Conservation (phyloP, 2,888 invertebrate genomes). For the Conomelus anceps region DNA sequence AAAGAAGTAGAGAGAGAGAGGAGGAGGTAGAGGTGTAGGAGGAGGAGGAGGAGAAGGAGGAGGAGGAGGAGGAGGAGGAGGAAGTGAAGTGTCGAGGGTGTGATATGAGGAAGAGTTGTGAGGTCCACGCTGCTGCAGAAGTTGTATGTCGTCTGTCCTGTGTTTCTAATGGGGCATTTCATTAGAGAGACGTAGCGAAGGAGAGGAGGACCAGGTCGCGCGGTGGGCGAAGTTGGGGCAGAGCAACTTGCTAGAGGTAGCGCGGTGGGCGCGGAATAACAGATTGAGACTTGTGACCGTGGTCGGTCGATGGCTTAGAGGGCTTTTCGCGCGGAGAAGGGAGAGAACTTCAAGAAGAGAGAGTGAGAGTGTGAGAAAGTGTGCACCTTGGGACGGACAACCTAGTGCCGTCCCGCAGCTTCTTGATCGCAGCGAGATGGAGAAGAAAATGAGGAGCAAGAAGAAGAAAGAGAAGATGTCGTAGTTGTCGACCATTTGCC, state of each 20-base stretch:
- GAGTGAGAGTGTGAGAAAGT: not conserved
- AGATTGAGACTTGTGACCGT: not conserved
- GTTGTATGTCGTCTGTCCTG: not conserved
- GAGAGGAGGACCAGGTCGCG: too few species aligned
- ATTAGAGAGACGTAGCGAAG: not conserved
- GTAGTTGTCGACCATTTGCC: not conserved
- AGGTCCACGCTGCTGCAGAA: not conserved
- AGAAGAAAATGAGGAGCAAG: not conserved
- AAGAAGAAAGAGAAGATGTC: not conserved
- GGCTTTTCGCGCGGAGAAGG: not conserved
- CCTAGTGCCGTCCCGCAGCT: too few species aligned
- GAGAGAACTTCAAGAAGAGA: not conserved
- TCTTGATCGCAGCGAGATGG: too few species aligned
- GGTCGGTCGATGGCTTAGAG: not conserved
- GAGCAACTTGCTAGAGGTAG: too few species aligned
- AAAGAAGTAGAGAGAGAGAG: too few species aligned
- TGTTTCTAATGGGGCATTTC: conserved; percentile 6
- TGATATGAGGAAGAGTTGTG: too few species aligned
- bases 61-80: not conserved
- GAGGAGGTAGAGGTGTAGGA: too few species aligned
- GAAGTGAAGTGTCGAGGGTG: too few species aligned
- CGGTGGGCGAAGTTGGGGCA: too few species aligned
- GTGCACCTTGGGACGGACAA: not conserved
- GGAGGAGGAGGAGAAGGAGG: not conserved
- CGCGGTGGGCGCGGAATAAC: not conserved